These are phyloP conservation scores for Strongylocentrotus purpuratus DNA, from an alignment of 35 echinoderm and acorn worm genomes.

Conservation along the genomic window DNA sequence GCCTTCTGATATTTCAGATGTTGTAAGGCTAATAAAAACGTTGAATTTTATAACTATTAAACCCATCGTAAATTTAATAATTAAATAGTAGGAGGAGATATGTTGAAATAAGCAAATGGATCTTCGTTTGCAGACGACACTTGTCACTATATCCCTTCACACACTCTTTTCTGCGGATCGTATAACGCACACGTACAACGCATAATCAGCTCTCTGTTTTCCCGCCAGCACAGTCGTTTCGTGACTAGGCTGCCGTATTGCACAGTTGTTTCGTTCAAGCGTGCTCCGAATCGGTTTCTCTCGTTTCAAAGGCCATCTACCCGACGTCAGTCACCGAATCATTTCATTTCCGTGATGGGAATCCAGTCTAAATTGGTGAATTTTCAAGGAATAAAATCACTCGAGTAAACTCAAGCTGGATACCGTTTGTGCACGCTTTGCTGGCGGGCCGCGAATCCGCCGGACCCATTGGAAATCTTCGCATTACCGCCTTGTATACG, in stretches of 20 bases:
- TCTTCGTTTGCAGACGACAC: neutral
- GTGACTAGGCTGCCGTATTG: neutral
- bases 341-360: conserved; percentile 25
- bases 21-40: no score
- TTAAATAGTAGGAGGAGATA: neutral
- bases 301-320: neutral
- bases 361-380: conserved; percentile 19
- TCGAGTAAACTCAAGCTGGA: neutral
- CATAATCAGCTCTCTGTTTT: neutral
- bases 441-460: neutral
- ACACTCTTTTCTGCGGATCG: neutral
- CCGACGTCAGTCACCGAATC: conserved; percentile 28
- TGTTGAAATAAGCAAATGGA: neutral
- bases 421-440: neutral
- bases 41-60: no score
- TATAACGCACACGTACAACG: neutral
- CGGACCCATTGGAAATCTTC: neutral
- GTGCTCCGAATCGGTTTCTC: neutral
- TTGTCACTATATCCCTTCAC: neutral
- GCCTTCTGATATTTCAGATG: no score
- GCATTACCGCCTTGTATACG: neutral
- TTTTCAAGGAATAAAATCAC: conserved; percentile 33
- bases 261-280: neutral
- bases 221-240: neutral
- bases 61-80: neutral